Evolutionary conservation across 2,113 vertebrate genomes (phyloP), one percentile per base, ranked within the genome.

Genomic region (Nematolebias whitei): DNA sequence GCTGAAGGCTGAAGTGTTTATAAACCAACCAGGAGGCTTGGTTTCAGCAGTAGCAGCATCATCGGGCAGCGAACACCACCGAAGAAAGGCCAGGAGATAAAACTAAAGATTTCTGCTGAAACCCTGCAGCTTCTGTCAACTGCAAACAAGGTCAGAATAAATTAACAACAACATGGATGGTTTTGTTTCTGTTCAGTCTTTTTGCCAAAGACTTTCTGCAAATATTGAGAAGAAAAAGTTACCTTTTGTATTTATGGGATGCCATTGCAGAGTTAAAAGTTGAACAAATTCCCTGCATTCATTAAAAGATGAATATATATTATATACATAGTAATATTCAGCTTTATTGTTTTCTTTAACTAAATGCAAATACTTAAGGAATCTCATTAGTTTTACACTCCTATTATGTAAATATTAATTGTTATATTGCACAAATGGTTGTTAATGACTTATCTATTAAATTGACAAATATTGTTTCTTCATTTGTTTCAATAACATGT

Each of bases 1-100:
- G 68, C 61, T 48, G 11, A 32, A 76, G 60, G 63, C 86, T 80
- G 56, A 65, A 87, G 76, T 71, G 77, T 91, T 92, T 92, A 94
- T 88, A 94, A 92, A 76, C 77, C 82, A 80, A 78, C 65, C 62
- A 12, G 77, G 71, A 71, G 82, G 7, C 60, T 47, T 22, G 7
- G 24, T 47, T 54, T 41, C 63, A 78, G 63, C 78, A 76, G 49
- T 76, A 76, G 49, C 68, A 82, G 71, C 84, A 89, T 85, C 85
- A 84, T 61, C 51, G 78, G 72, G 65, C 80, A 79, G 74, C 61
- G 24, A 54, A 19, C 64, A 70, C 47, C 54, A 78, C 78, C 68
- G 59, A 63, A 57, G 72, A 68, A 68, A 20, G 52, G 32, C 68
- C 63, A 68, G 83, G 84, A 88, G 54, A 52, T 84, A 83, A 35